A percentile compares a stretch with the other conserved stretches of the same genome.
Conservation (phyloP, 2,888 invertebrate species). For the Ophraella communa region DNA sequence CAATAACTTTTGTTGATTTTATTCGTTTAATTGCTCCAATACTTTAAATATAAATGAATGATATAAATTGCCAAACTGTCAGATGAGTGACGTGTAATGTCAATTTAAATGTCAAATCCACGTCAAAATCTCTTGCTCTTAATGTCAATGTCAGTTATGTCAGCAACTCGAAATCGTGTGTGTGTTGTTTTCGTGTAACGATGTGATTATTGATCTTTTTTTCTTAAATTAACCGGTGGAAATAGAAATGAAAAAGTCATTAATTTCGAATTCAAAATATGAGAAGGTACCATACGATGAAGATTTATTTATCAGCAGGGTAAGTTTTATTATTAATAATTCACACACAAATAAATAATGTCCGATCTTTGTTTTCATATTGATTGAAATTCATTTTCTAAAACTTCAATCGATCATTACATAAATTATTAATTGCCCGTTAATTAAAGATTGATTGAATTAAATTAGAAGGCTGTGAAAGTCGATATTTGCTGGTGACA, state of each 20-base stretch:
- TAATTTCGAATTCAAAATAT: conserved; percentile 25
- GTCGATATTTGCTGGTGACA: neutral
- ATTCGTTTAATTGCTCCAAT: too few relatives aligned
- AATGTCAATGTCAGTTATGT: neutral
- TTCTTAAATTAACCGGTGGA: conserved; percentile 25
- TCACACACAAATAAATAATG: neutral
- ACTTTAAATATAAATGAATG: too few relatives aligned
- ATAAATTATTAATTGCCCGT: neutral
- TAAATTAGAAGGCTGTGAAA: neutral
- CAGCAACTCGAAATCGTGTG: conserved; percentile 12
- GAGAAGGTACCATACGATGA: conserved; percentile 30
- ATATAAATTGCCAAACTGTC: too few relatives aligned
- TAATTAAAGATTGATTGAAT: neutral
- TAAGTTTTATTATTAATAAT: conserved; percentile 17
- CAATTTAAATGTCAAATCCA: neutral
- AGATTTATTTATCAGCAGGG: conserved; percentile 27
- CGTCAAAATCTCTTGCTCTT: neutral
- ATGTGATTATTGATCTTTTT: conserved; percentile 31
- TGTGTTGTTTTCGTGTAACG: conserved; percentile 29
- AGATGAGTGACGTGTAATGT: neutral
- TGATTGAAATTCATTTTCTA: conserved; percentile 9
- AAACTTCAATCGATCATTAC: conserved; percentile 17
- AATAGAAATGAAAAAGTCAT: conserved; percentile 30
- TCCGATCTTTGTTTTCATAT: conserved; percentile 16
- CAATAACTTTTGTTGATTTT: too few relatives aligned